These are phyloP conservation scores for Andrena trimmerana DNA, from an alignment of 2,888 invertebrate genomes.

Conservation along the genomic window DNA sequence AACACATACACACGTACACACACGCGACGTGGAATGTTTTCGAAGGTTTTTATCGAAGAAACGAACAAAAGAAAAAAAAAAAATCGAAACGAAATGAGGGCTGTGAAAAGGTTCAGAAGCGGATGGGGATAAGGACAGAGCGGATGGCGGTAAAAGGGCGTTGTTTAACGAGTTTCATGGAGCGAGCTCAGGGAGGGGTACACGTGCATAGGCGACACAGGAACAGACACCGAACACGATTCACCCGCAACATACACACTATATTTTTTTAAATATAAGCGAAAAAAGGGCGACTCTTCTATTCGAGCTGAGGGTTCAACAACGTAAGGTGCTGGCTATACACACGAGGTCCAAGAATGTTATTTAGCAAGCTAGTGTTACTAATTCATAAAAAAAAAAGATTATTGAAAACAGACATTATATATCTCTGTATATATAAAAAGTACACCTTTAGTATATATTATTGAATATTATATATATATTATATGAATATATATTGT, in stretches of 20 bases:
- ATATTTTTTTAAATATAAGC: conserved; percentile 83
- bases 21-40: conserved; percentile 59
- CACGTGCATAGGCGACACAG: conserved; percentile 9
- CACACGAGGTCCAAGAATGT: conserved; percentile 84
- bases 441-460: conserved; percentile 77
- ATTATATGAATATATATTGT: conserved; percentile 83
- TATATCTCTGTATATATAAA: conserved; percentile 80
- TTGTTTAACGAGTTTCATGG: conserved; percentile 57
- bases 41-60: conserved; percentile 60
- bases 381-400: conserved; percentile 79
- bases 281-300: conserved; percentile 73
- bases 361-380: conserved; percentile 84
- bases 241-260: conserved; percentile 66
- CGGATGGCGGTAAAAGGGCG: conserved; percentile 42
- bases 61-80: conserved; percentile 26
- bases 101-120: conserved; percentile 80
- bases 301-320: conserved; percentile 79
- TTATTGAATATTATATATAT: conserved; percentile 80
- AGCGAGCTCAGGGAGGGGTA: conserved; percentile 81
- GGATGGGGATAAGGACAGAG: conserved; percentile 53
- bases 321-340: conserved; percentile 84
- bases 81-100: conserved; percentile 81
- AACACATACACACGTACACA: conserved; percentile 26
- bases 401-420: conserved; percentile 81
- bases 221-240: conserved; percentile 15